A percentile compares a stretch with the other conserved stretches of the same genome.
Conservation (phyloP, 2,888 invertebrate species). For the Dicyrtoma fusca region DNA sequence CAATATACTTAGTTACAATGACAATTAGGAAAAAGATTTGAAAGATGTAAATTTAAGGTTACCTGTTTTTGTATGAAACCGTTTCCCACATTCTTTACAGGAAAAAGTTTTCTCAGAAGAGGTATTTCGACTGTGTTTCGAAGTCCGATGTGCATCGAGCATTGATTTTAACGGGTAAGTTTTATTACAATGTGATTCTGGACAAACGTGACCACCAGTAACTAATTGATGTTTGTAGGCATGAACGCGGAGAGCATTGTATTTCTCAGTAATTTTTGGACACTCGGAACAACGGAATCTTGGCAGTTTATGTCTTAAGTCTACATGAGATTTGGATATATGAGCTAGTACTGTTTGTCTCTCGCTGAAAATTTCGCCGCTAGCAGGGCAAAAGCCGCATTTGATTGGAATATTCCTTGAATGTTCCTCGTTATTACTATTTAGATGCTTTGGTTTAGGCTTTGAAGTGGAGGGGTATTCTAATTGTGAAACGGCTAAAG, state of each 20-base stretch:
- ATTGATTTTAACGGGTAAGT: conserved; percentile 44
- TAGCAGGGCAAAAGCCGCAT: conserved; percentile 35
- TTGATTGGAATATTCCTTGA: conserved; percentile 19
- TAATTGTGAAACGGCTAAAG: too few species aligned
- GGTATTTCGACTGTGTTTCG: conserved; percentile 37
- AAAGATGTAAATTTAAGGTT: too few species aligned
- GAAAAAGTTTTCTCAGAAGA: conserved; percentile 30
- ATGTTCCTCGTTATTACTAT: too few species aligned
- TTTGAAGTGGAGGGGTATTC: too few species aligned
- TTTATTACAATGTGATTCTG: conserved; percentile 39
- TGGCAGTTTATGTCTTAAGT: conserved; percentile 22
- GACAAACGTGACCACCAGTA: conserved; percentile 39
- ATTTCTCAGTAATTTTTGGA: conserved; percentile 45
- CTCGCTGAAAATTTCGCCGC: conserved; percentile 32
- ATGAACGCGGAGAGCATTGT: conserved; percentile 44
- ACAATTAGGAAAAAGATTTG: too few species aligned
- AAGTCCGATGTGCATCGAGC: conserved; percentile 40
- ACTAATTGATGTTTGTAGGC: conserved; percentile 39
- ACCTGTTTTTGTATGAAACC: conserved; percentile 41
- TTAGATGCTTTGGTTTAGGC: too few species aligned
- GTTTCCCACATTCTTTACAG: conserved; percentile 46
- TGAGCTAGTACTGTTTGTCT: conserved; percentile 24
- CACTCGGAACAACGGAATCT: conserved; percentile 42
- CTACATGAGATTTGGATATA: conserved; percentile 25
- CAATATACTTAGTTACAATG: not conserved